Percentiles rank a stretch among this genome's conserved stretches.
These are phyloP conservation scores for Cydia pomonella DNA, from an alignment of 1,140 invertebrate species.

Conservation along the genomic window DNA sequence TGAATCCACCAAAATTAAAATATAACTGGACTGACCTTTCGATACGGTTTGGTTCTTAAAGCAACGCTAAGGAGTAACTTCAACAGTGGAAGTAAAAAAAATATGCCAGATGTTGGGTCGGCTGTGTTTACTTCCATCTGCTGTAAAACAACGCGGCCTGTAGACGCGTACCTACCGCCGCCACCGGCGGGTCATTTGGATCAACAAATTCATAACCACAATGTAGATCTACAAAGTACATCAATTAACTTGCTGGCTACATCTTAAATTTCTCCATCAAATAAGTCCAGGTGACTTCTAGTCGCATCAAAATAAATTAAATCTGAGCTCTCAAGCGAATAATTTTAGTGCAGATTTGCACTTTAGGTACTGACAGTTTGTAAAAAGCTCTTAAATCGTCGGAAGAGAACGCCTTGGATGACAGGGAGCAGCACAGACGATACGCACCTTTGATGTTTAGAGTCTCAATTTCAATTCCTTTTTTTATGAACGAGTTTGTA, in stretches of 20 bases:
- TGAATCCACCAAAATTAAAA: background rate
- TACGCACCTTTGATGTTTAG: background rate
- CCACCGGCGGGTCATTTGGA: background rate
- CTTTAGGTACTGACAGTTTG: background rate
- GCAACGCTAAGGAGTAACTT: constrained; percentile 28
- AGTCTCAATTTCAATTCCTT: too few relatives aligned
- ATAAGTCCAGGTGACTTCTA: background rate
- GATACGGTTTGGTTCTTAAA: constrained; percentile 6
- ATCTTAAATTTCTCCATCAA: background rate
- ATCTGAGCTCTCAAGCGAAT: background rate
- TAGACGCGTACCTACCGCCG: constrained; percentile 42
- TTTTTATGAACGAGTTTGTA: too few relatives aligned
- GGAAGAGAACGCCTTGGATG: background rate
- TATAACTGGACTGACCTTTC: background rate
- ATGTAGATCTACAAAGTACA: background rate
- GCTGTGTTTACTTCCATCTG: constrained; percentile 71
- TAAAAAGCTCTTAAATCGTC: background rate
- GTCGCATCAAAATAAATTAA: background rate
- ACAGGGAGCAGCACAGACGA: background rate
- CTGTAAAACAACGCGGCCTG: constrained; percentile 68
- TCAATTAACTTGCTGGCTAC: background rate
- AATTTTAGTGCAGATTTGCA: background rate
- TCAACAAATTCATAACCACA: background rate
- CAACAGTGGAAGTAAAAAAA: constrained; percentile 67
- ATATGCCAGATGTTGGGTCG: constrained; percentile 68